Evolutionary conservation across 2,888 invertebrate genomes (phyloP).

Genomic region (Ectropis crepuscularia): DNA sequence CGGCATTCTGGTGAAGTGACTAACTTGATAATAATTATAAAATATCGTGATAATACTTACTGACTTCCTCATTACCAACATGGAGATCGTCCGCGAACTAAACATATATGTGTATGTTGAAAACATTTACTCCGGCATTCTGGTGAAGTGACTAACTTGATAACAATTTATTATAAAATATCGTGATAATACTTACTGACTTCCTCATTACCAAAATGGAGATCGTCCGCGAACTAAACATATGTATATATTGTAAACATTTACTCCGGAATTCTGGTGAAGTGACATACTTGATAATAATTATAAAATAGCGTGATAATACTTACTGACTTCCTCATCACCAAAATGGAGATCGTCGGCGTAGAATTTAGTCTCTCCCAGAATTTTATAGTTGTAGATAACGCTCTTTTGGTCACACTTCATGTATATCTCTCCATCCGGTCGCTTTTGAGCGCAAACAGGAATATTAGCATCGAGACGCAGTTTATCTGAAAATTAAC

Average conservation of each 20-base stretch:
- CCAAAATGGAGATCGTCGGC: constrained; percentile 52
- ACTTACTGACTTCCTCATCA: constrained; percentile 53
- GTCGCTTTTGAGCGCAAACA: constrained; percentile 47
- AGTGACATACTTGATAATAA: not conserved
- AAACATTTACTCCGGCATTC: no score
- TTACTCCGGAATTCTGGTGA: not conserved
- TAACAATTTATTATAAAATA: no score
- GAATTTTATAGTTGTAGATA: constrained; percentile 54
- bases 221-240: constrained; percentile 50
- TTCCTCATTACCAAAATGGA: constrained; percentile 49
- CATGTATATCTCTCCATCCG: constrained; percentile 59
- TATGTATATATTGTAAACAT: no score
- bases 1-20: not conserved
- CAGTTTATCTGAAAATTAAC: constrained; percentile 51
- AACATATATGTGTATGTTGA: no score
- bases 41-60: constrained; percentile 45
- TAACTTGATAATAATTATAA: no score
- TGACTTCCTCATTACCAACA: constrained; percentile 48
- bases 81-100: constrained; percentile 50
- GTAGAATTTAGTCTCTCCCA: constrained; percentile 50
- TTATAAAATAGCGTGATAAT: not conserved
- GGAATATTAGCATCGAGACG: constrained; percentile 53
- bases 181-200: constrained; percentile 49
- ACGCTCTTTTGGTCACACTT: constrained; percentile 49
- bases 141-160: not conserved